Base-by-base conservation (phyloP, 2,113 vertebrate species). In the Chaenogobius annularis region DNA sequence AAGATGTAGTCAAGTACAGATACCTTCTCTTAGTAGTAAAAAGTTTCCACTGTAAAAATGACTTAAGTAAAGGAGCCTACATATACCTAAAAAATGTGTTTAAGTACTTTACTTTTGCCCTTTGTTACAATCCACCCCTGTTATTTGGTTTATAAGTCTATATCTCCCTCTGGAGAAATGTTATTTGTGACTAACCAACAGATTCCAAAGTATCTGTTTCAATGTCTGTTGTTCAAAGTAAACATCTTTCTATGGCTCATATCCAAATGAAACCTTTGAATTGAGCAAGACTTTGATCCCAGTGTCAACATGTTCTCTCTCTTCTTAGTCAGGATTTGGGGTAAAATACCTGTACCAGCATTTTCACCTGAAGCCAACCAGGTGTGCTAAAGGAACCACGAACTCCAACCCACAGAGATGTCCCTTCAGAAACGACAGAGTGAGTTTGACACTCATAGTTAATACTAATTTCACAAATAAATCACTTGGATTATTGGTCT, bases 341-440 rank as follows among this genome's bases (percentile, higher is more conserved):
- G 75, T 77, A 66, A 83, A 4, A 3, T 91, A 85, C 72, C 0
- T 90, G 46, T 90, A 67, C 85, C 90, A 92, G 73, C 90, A 89
- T 70, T 93, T 93, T 12, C 15, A 77, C 69, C 71, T 92, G 61
- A 94, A 93, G 70, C 80, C 92, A 31, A 94, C 93, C 50, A 82
- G 0, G 1, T 94, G 93, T 66, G 0, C 77, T 58, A 93, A 86
- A 88, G 90, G 79, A 66, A 79, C 84, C 0, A 11, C 15, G 0
- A 66, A 61, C 0, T 13, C 69, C 0, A 37, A 52, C 26, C 31
- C 73, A 5, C 74, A 72, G 65, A 70, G 19, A 1, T 94, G 93
- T 35, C 52, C 75, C 31, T 92, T 88, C 86, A 91, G 90, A 77
- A 89, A 90, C 2, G 87, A 92, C 78, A 72, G 90, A 65, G 93